Conservation (phyloP, 2,888 invertebrate species). For the Erebia epiphron region DNA sequence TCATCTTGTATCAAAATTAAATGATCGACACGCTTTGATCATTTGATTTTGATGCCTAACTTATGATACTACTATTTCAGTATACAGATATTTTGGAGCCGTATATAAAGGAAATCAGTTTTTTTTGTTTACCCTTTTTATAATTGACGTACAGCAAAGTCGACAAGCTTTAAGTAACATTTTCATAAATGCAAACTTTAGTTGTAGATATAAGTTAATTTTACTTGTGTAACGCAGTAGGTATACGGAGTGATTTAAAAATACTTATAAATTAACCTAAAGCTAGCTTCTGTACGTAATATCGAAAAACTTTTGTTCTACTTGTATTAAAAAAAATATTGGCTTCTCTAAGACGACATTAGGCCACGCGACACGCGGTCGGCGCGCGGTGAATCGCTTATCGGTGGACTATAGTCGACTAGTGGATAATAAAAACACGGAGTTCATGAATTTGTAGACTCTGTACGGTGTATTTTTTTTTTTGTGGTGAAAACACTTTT, state of each 20-base stretch:
- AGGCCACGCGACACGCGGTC: no score
- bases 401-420: no score
- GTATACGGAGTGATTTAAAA: not conserved
- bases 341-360: no score
- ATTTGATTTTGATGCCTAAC: slow-evolving; percentile 49
- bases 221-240: not conserved
- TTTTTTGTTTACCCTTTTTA: not conserved
- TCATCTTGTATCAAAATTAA: slow-evolving; percentile 47
- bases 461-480: no score
- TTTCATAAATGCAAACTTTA: not conserved
- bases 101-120: not conserved
- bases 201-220: not conserved
- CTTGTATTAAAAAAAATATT: no score
- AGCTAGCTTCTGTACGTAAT: no score
- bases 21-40: slow-evolving; percentile 59
- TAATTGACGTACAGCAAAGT: not conserved
- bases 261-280: no score
- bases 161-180: not conserved
- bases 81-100: not conserved
- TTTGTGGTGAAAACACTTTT: no score
- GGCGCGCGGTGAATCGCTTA: no score
- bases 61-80: not conserved
- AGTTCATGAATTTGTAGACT: no score
- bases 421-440: no score
- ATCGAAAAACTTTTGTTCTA: no score